phyloP scores from a whole-genome alignment of 1,140 invertebrate species.

The Cecropterus lyciades region DNA sequence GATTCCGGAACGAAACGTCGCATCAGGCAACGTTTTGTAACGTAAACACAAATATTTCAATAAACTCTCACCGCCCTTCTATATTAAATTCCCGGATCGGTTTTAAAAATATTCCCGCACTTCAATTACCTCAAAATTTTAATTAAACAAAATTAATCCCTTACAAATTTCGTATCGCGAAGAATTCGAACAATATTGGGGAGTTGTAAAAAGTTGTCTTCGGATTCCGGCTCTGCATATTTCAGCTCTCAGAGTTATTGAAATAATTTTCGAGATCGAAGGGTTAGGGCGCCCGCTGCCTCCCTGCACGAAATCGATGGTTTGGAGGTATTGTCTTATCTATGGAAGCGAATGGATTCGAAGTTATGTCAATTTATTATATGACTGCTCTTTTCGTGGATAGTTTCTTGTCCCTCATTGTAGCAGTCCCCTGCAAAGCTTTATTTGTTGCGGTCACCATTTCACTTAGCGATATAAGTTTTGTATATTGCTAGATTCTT shows the following conservation, averaged over 20 bases:
- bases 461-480: too few species aligned
- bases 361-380: too few species aligned
- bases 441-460: too few species aligned
- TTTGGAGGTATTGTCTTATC: neutral
- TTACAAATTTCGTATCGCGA: conserved; percentile 44
- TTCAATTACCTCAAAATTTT: conserved; percentile 52
- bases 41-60: conserved; percentile 51
- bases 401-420: too few species aligned
- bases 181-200: conserved; percentile 48
- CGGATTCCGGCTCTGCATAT: conserved; percentile 37
- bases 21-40: conserved; percentile 36
- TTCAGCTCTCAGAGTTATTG: conserved; percentile 37
- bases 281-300: conserved; percentile 1
- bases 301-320: too few species aligned
- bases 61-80: conserved; percentile 39
- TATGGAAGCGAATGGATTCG: neutral
- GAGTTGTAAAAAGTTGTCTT: conserved; percentile 44
- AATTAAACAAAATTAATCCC: conserved; percentile 53
- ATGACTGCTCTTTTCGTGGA: too few species aligned
- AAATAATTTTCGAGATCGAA: conserved; percentile 40
- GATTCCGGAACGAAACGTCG: conserved; percentile 7
- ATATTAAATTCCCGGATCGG: conserved; percentile 51
- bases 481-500: too few species aligned
- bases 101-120: conserved; percentile 46
- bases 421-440: too few species aligned